Conservation (phyloP, 2,888 invertebrate species). For the Sycophila texana region DNA sequence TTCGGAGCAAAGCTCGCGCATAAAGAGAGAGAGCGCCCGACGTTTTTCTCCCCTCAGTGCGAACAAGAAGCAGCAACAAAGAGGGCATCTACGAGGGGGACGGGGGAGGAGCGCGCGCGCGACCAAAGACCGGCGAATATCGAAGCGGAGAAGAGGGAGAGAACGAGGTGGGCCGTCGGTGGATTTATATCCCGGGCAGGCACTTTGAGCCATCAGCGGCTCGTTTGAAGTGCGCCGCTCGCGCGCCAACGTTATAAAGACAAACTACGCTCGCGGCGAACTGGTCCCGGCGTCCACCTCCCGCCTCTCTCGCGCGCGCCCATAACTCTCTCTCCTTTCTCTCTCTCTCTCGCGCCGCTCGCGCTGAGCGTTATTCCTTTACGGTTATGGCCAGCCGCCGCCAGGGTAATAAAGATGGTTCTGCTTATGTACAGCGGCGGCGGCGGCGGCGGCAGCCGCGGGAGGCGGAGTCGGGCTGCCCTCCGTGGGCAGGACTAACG, state of each 20-base stretch:
- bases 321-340: constrained; percentile 70
- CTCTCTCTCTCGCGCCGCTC: constrained; percentile 55
- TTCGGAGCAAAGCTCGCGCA: neutral
- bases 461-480: constrained; percentile 77
- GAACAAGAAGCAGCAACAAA: neutral
- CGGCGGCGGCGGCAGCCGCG: constrained; percentile 55
- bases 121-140: neutral
- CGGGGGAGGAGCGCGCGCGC: constrained; percentile 2
- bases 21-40: neutral
- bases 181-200: constrained; percentile 74
- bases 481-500: constrained; percentile 78
- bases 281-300: constrained; percentile 59
- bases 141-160: constrained; percentile 47
- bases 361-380: constrained; percentile 50
- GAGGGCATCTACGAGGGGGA: neutral
- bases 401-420: constrained; percentile 77
- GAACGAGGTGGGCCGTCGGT: constrained; percentile 68
- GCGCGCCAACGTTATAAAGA: constrained; percentile 74
- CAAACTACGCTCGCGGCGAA: constrained; percentile 74
- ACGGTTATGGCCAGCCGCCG: constrained; percentile 53
- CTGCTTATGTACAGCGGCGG: constrained; percentile 71
- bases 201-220: constrained; percentile 76
- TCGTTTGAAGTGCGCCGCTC: constrained; percentile 74
- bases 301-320: constrained; percentile 62
- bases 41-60: neutral